Percentiles rank a stretch among this genome's conserved stretches.
Conservation (phyloP, 2,113 vertebrate genomes). For the Delphinus delphis region DNA sequence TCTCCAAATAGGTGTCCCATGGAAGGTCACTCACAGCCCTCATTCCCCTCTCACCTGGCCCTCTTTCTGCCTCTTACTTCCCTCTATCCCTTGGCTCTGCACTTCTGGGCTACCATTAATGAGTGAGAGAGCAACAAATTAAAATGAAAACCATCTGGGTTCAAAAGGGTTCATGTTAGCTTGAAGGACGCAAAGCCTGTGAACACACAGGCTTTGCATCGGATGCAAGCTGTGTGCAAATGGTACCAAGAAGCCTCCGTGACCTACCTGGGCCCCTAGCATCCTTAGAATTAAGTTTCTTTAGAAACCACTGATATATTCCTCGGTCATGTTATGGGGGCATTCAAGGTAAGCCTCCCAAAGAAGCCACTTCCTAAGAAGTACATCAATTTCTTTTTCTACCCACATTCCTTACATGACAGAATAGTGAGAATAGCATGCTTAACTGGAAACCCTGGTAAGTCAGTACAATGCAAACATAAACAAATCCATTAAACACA, state of each 20-base stretch:
- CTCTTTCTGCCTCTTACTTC: background rate
- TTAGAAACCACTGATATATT: background rate
- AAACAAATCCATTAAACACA: background rate
- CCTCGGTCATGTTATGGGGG: background rate
- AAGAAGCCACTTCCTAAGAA: conserved; percentile 25
- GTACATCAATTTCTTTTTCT: background rate
- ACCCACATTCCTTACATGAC: background rate
- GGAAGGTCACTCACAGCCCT: background rate
- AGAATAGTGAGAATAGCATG: background rate
- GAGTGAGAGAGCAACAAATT: background rate
- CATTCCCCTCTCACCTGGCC: background rate
- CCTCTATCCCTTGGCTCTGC: background rate
- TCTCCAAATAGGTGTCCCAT: background rate
- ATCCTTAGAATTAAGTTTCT: background rate
- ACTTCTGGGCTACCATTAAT: background rate
- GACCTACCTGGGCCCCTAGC: background rate
- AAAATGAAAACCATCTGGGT: background rate
- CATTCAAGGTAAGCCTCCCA: background rate
- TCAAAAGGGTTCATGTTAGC: background rate
- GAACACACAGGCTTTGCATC: no score
- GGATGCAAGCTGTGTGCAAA: background rate
- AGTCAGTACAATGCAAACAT: background rate
- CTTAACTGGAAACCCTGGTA: background rate
- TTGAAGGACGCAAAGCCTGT: background rate
- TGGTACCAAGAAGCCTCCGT: background rate